Conservation (phyloP, 2,888 invertebrate species). For the Hermaeophaga mercurialis region DNA sequence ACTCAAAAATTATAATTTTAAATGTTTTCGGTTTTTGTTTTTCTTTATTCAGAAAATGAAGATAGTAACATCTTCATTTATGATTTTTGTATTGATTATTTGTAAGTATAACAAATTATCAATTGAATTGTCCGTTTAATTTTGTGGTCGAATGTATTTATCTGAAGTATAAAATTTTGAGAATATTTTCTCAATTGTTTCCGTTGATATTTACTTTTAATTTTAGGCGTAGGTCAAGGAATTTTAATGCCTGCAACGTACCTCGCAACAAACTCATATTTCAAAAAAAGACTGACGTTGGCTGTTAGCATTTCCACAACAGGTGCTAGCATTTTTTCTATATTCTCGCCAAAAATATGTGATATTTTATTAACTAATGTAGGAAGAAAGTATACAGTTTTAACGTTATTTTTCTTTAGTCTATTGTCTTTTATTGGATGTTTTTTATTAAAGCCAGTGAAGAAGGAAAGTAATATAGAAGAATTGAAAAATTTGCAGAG, state of each 20-base stretch:
- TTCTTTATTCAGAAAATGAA: too few relatives aligned
- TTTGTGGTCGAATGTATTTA: too few relatives aligned
- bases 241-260: constrained; percentile 58
- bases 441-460: constrained; percentile 57
- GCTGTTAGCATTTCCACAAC: constrained; percentile 60
- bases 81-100: too few relatives aligned
- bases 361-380: constrained; percentile 53
- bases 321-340: constrained; percentile 58
- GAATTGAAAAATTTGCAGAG: constrained; percentile 12
- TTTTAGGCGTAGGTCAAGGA: constrained; percentile 59
- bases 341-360: constrained; percentile 59
- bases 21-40: too few relatives aligned
- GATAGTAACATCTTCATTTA: too few relatives aligned
- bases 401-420: constrained; percentile 59
- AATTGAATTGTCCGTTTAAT: too few relatives aligned
- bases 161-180: too few relatives aligned
- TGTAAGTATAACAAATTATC: too few relatives aligned
- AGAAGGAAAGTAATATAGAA: constrained; percentile 7
- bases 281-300: constrained; percentile 58
- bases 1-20: too few relatives aligned
- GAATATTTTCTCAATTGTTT: too few relatives aligned
- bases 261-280: constrained; percentile 60
- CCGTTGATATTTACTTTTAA: constrained; percentile 16
- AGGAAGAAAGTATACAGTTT: constrained; percentile 57
- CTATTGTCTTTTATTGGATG: constrained; percentile 58